Conservation (phyloP, 53 echinoderm and acorn worm species). For the Actinopyga echinites region DNA sequence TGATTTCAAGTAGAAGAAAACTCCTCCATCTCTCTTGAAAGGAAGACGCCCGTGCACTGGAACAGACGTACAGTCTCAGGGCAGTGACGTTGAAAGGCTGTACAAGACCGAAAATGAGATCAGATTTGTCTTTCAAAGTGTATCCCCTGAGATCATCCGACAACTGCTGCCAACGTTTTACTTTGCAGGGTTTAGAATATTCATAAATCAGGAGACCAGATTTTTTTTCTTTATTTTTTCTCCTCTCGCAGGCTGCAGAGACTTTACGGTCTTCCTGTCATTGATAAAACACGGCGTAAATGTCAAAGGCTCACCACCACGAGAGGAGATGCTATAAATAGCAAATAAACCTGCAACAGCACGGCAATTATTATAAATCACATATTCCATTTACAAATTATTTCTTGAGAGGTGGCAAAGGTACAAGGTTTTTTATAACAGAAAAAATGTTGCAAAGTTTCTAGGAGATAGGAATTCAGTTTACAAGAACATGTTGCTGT, state of each 20-base stretch:
- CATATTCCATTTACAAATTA: constrained; percentile 46
- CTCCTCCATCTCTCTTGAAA: too few relatives aligned
- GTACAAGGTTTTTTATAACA: too few relatives aligned
- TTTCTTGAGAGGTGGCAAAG: constrained; percentile 9
- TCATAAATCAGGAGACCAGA: constrained; percentile 19
- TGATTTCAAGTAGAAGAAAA: too few relatives aligned
- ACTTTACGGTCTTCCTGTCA: constrained; percentile 36
- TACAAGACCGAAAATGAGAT: neutral
- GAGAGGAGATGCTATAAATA: constrained; percentile 39
- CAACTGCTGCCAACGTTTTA: constrained; percentile 4
- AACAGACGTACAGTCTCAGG: too few relatives aligned
- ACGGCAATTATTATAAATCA: constrained; percentile 44
- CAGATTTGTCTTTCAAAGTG: constrained; percentile 24
- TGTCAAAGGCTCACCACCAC: constrained; percentile 31
- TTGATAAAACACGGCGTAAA: constrained; percentile 45
- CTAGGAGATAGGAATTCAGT: too few relatives aligned
- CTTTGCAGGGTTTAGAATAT: constrained; percentile 21
- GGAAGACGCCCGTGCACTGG: too few relatives aligned
- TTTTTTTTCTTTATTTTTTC: neutral
- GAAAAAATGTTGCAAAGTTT: too few relatives aligned
- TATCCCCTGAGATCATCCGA: neutral
- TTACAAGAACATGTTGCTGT: too few relatives aligned
- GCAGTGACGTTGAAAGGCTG: too few relatives aligned
- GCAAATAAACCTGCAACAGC: constrained; percentile 35
- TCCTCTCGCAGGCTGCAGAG: constrained; percentile 17